Percentiles rank a stretch among this genome's conserved stretches.
These are phyloP conservation scores for Phyllopteryx taeniolatus DNA, from an alignment of 2,113 vertebrate genomes.

Conservation along the genomic window DNA sequence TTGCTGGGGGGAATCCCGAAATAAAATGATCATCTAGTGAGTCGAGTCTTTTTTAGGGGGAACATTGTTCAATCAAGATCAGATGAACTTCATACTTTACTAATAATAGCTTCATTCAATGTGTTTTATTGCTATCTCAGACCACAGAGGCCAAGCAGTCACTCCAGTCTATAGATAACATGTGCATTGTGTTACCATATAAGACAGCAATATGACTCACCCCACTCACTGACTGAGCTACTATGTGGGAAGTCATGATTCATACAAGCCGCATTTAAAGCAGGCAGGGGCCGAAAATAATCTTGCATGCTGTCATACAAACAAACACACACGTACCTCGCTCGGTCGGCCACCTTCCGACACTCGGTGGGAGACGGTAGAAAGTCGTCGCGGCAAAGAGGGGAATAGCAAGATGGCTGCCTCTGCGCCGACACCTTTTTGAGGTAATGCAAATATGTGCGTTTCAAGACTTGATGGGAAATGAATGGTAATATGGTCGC, in stretches of 20 bases:
- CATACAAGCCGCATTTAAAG: constrained; percentile 75
- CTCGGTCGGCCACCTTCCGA: constrained; percentile 61
- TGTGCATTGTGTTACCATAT: constrained; percentile 74
- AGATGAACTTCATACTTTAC: not conserved
- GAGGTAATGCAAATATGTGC: constrained; percentile 63
- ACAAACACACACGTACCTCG: constrained; percentile 42
- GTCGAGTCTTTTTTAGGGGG: not conserved
- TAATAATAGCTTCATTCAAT: not conserved
- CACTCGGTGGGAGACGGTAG: constrained; percentile 53
- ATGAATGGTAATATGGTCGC: constrained; percentile 48
- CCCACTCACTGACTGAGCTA: constrained; percentile 68
- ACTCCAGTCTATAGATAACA: constrained; percentile 68
- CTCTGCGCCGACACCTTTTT: constrained; percentile 39
- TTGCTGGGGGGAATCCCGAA: not conserved
- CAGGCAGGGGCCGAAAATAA: constrained; percentile 68
- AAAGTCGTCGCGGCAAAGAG: constrained; percentile 47
- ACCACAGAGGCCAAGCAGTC: too few species aligned
- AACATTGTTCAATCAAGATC: not conserved
- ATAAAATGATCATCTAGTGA: not conserved
- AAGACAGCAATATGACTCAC: constrained; percentile 76
- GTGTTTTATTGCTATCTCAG: not conserved
- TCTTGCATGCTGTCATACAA: constrained; percentile 62
- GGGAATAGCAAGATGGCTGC: constrained; percentile 61
- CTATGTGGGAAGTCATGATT: constrained; percentile 83
- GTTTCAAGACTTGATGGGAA: not conserved